phyloP scores from a whole-genome alignment of 1,140 invertebrate genomes.

The Chelonus insularis region DNA sequence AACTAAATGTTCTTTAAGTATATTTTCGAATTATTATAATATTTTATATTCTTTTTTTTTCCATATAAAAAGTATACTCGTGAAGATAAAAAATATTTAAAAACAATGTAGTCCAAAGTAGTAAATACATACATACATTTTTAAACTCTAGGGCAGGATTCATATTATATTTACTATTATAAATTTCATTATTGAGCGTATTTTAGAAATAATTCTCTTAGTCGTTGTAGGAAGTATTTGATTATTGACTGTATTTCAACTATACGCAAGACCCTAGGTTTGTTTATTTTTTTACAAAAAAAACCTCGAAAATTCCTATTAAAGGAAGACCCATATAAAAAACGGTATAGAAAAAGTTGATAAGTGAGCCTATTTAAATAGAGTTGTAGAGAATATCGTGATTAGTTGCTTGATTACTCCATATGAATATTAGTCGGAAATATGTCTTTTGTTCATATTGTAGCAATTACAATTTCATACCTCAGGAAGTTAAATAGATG shows the following conservation, averaged over 20 bases:
- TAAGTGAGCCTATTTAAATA: background rate
- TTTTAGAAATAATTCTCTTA: slow-evolving; percentile 54
- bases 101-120: slow-evolving; percentile 49
- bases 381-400: slow-evolving; percentile 6
- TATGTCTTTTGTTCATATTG: slow-evolving; percentile 8
- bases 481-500: slow-evolving; percentile 28
- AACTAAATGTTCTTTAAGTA: too few relatives aligned
- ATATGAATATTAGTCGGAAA: slow-evolving; percentile 12
- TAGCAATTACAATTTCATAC: background rate
- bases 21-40: too few relatives aligned
- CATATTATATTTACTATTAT: slow-evolving; percentile 51
- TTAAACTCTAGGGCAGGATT: slow-evolving; percentile 48
- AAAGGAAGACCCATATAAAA: background rate
- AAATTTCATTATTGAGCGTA: slow-evolving; percentile 56
- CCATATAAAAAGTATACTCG: slow-evolving; percentile 44
- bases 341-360: background rate
- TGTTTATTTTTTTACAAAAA: background rate
- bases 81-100: slow-evolving; percentile 50
- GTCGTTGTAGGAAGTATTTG: slow-evolving; percentile 56
- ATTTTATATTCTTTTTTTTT: too few relatives aligned
- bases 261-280: slow-evolving; percentile 46
- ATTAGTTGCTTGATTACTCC: background rate
- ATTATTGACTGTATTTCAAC: slow-evolving; percentile 52
- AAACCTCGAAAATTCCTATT: background rate
- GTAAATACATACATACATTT: slow-evolving; percentile 40